Base-by-base conservation (phyloP, 2,113 vertebrate genomes). In the Puffinus mauretanicus region DNA sequence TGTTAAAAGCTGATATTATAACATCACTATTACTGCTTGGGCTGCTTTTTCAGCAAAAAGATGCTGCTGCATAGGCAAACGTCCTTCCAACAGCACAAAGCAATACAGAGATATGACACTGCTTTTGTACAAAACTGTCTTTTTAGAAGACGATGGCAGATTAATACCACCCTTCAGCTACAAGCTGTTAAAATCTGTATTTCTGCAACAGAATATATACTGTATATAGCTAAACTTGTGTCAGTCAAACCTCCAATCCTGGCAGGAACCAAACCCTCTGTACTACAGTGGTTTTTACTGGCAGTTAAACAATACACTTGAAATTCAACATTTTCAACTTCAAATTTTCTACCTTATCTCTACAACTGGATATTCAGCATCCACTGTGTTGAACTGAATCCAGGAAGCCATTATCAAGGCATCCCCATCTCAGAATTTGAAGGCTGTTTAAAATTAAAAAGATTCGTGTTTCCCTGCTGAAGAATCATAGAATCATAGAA, bases 221-320 rank as follows among this genome's bases (percentile, higher is more conserved):
- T 20, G 78, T 64, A 91, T 73, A 60, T 54, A 55, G n/a, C 92
- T 83, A 89, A 89, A 94, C 44, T 57, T n/a, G 14, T 78, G 86
- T 86, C 90, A 91, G 80, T 95, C 87, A 97, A 96, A 88, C 36
- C 69, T 58, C 66, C 84, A 96, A 19, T 92, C 83, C 82, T 86
- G 84, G 82, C 51, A 91, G 38, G 67, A 67, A 88, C 42, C 69
- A 93, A 96, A 75, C 79, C 11, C 27, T 60, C 54, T 49, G 47
- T 72, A 64, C 67, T 47, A 76, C 17, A 82, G 80, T 46, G 16
- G 6, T 52, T 90, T 95, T 79, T 62, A 38, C 27, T 66, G 86
- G 44, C 22, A 61, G 36, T 40, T 88, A 88, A 91, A 76, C 19
- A 94, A 54, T 5, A 22, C 13, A 85, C 40, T 82, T 86, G 20